Evolutionary conservation across 2,113 vertebrate genomes (phyloP).

Genomic region (Ctenodactylus gundi): DNA sequence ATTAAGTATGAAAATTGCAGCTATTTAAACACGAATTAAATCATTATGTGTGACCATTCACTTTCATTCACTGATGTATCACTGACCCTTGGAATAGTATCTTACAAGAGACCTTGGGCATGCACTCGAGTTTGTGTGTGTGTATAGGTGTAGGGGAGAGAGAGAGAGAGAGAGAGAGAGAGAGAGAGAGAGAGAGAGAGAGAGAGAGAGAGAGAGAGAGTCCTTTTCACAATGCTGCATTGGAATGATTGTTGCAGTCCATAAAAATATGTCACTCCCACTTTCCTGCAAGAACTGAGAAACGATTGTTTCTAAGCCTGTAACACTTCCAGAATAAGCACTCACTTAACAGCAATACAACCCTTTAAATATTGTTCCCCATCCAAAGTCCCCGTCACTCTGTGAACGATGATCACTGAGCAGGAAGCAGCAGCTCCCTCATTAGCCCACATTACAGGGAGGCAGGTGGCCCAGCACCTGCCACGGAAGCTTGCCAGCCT

Average conservation of each 20-base stretch:
- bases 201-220: too few relatives aligned
- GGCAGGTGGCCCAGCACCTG: conserved; percentile 38
- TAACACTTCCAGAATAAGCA: not conserved
- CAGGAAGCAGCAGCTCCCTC: not conserved
- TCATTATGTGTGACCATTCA: not conserved
- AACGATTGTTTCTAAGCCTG: not conserved
- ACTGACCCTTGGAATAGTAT: not conserved
- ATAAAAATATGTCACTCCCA: not conserved
- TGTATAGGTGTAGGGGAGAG: too few relatives aligned
- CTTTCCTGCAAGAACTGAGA: accelerated
- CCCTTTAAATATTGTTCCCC: not conserved
- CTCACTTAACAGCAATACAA: not conserved
- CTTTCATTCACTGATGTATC: not conserved
- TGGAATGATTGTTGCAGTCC: not conserved
- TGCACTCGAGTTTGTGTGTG: not conserved
- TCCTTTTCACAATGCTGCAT: not conserved
- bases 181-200: too few relatives aligned
- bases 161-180: too few relatives aligned
- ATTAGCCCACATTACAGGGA: not conserved
- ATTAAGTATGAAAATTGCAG: not conserved
- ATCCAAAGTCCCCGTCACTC: not conserved
- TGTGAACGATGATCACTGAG: not conserved
- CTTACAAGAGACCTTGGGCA: not conserved
- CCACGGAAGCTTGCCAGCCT: not conserved
- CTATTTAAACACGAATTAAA: not conserved